Evolutionary conservation across 2,113 vertebrate species (phyloP), one percentile per base, ranked within the genome.

Genomic region (Oryzias celebensis): DNA sequence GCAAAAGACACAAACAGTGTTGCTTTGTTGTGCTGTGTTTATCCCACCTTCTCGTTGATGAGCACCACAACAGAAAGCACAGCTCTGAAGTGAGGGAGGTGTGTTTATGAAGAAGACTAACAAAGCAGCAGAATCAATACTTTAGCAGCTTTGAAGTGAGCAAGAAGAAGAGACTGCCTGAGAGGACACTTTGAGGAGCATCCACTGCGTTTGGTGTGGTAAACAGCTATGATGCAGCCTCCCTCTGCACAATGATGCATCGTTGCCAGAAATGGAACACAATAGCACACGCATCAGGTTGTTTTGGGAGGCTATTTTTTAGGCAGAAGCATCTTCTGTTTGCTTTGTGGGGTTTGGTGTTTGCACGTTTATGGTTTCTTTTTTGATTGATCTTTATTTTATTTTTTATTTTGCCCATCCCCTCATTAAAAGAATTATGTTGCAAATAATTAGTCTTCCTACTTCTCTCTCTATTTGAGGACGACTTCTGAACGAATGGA

Each of bases 121-220:
- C 71, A 79, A 70, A 80, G 58, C 68, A 53, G 54, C 49, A 57
- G 51, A 81, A 78, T 83, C 77, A 70, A 83, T 72, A 77, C 41
- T 51, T 46, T 17, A 1, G 12, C 42, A 54, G 24, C 57, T 52
- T 51, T 23, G 57, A 56, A 57, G 61, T 52, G 67, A 70, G 73
- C 42, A 28, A 23, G 51, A 65, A 52, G 65, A 45, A 54, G 58
- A 62, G 18, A 58, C 31, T 42, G 63, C 65, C 66, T 47, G 71
- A 26, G 73, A 79, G 75, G 61, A 66, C 51, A 53, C 77, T 79
- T 81, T 82, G 82, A 85, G 75, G 62, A 66, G 36, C 56, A 48
- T 47, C 46, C 46, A 47, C 42, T 5, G 60, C 57, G 45, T 68
- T 73, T 36, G 50, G 31, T 67, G 73, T 26, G 4, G 64, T 73